Conservation (phyloP, 2,113 vertebrate species). For the Pogona vitticeps region DNA sequence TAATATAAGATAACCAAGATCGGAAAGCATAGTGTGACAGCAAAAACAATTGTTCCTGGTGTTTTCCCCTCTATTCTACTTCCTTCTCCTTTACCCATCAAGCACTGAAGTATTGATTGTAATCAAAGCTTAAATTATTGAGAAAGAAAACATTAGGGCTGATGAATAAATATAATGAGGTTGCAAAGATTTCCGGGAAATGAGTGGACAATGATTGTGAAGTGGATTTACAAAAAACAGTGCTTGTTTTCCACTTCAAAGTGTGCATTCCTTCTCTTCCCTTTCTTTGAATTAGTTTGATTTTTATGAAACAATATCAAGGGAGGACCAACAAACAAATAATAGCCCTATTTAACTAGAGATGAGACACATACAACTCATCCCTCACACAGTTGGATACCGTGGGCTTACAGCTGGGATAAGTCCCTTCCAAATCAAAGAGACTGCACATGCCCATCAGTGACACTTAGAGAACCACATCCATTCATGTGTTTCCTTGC, state of each 20-base stretch:
- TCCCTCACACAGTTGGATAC: background rate
- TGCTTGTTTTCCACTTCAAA: background rate
- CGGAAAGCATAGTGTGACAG: background rate
- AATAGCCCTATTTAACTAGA: background rate
- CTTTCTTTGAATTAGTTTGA: background rate
- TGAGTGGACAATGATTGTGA: background rate
- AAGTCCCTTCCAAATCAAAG: no score
- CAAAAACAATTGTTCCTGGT: background rate
- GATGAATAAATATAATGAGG: conserved; percentile 26
- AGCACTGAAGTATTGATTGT: conserved; percentile 4
- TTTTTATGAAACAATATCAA: background rate
- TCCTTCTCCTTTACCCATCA: background rate
- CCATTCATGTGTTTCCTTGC: no score
- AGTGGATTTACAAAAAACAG: background rate
- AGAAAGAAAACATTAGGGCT: background rate
- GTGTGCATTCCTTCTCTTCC: background rate
- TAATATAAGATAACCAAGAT: background rate
- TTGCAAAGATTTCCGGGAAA: background rate
- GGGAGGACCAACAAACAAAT: background rate
- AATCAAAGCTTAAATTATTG: conserved; percentile 16
- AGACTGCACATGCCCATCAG: no score
- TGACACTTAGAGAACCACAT: no score
- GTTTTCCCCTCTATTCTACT: background rate
- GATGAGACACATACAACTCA: background rate
- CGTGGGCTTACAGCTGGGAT: no score